Evolutionary conservation across 2,888 invertebrate genomes (phyloP).

Genomic region (Auanema sp.): DNA sequence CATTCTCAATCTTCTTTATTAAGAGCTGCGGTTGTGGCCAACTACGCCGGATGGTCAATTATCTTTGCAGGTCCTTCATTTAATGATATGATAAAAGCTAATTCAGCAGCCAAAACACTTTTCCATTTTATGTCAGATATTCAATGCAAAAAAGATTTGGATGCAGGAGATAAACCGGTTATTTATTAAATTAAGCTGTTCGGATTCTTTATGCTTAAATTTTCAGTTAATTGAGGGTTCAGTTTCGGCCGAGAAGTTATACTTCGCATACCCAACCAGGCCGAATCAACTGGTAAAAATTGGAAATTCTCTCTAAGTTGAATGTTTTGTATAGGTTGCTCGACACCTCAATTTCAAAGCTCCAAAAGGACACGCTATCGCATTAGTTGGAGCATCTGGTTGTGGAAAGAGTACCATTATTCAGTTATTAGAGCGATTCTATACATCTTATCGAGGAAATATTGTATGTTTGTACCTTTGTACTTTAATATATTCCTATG

Average conservation of each 20-base stretch:
- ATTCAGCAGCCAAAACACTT: slow-evolving; percentile 15
- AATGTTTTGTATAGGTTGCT: slow-evolving; percentile 11
- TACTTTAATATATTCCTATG: slow-evolving; percentile 7
- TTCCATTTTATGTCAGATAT: slow-evolving; percentile 13
- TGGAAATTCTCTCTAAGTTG: not conserved
- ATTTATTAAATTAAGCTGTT: not conserved
- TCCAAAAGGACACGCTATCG: slow-evolving; percentile 43
- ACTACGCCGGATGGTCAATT: slow-evolving; percentile 21
- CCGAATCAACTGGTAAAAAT: slow-evolving; percentile 59
- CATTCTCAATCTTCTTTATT: not conserved
- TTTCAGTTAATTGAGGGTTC: slow-evolving; percentile 68
- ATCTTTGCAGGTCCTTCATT: slow-evolving; percentile 20
- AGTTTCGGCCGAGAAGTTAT: slow-evolving; percentile 75
- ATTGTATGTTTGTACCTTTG: slow-evolving; percentile 43
- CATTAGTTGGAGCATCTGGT: slow-evolving; percentile 66
- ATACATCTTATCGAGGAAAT: slow-evolving; percentile 60
- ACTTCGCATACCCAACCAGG: slow-evolving; percentile 82
- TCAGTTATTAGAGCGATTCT: slow-evolving; percentile 65
- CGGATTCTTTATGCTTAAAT: not conserved
- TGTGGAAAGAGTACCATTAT: slow-evolving; percentile 66
- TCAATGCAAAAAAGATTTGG: not conserved
- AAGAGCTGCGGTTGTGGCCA: slow-evolving; percentile 13
- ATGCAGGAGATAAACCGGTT: slow-evolving; percentile 15
- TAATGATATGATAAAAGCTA: slow-evolving; percentile 19
- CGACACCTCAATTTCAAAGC: slow-evolving; percentile 16